Conservation (phyloP, 2,888 invertebrate species). For the Xanthorhoe spadicearia region DNA sequence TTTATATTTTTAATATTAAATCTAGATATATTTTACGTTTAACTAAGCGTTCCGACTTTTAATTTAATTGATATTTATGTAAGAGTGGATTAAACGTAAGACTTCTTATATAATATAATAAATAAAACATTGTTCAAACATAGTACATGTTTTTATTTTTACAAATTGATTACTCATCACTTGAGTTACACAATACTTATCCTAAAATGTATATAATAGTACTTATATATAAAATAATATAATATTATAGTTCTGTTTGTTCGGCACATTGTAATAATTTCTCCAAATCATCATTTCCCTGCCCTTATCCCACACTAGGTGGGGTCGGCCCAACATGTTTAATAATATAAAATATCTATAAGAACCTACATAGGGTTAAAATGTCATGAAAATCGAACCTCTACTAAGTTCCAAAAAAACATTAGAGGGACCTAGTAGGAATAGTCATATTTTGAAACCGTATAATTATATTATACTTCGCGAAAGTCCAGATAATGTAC, state of each 20-base stretch:
- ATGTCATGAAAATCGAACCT: constrained; percentile 13
- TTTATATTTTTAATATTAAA: too few relatives aligned
- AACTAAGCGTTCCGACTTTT: neutral
- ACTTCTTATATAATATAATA: constrained; percentile 11
- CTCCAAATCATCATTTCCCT: too few relatives aligned
- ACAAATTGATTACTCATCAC: constrained; percentile 44
- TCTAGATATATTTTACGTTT: too few relatives aligned
- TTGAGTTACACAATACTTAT: constrained; percentile 33
- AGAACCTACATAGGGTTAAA: constrained; percentile 7
- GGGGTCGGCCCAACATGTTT: too few relatives aligned
- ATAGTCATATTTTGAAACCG: too few relatives aligned
- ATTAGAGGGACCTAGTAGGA: neutral
- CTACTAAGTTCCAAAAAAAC: neutral
- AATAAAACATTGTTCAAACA: constrained; percentile 40
- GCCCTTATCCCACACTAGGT: too few relatives aligned
- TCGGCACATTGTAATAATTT: constrained; percentile 8
- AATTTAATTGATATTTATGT: neutral
- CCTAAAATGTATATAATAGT: constrained; percentile 17
- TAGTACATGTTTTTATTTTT: constrained; percentile 55
- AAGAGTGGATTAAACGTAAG: neutral
- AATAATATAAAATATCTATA: constrained; percentile 24
- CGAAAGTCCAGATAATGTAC: too few relatives aligned
- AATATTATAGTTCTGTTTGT: constrained; percentile 6
- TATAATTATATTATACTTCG: too few relatives aligned
- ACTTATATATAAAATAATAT: constrained; percentile 12